Evolutionary conservation across 1,140 invertebrate genomes (phyloP).

Genomic region (Brachionus paranguensis): DNA sequence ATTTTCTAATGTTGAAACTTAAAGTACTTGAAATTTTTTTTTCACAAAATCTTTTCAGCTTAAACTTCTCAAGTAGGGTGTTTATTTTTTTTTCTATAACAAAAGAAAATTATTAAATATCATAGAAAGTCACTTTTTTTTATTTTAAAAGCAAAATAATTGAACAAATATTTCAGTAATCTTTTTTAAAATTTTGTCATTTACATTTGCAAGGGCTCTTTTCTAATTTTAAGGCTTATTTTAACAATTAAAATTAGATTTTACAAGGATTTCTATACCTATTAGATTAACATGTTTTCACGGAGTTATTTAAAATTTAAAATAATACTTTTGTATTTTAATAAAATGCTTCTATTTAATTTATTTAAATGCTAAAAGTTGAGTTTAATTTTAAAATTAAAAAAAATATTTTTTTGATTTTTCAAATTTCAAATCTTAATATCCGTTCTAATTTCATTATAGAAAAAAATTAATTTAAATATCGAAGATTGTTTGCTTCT

Average conservation of each 20-base stretch:
- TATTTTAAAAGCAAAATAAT: neutral
- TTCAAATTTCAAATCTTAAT: too few species aligned
- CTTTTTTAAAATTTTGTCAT: neutral
- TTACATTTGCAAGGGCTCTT: neutral
- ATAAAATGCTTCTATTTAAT: neutral
- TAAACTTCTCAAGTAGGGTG: neutral
- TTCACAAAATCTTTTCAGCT: neutral
- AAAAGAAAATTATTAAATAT: neutral
- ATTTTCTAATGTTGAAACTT: neutral
- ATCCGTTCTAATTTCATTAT: neutral
- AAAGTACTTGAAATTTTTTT: neutral
- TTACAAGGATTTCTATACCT: neutral
- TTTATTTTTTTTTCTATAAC: neutral
- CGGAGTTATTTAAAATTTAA: neutral
- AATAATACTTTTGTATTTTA: neutral
- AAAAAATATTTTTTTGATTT: too few species aligned
- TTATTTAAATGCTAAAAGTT: neutral
- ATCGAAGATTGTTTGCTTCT: neutral
- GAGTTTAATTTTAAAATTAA: neutral
- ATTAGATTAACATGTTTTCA: conserved; percentile 4
- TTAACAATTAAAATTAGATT: neutral
- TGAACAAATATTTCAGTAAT: neutral
- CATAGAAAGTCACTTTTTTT: neutral
- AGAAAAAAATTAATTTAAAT: neutral
- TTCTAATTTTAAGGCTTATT: neutral